Base-by-base conservation (phyloP, 2,113 vertebrate species). In the Rhinogobius similis region DNA sequence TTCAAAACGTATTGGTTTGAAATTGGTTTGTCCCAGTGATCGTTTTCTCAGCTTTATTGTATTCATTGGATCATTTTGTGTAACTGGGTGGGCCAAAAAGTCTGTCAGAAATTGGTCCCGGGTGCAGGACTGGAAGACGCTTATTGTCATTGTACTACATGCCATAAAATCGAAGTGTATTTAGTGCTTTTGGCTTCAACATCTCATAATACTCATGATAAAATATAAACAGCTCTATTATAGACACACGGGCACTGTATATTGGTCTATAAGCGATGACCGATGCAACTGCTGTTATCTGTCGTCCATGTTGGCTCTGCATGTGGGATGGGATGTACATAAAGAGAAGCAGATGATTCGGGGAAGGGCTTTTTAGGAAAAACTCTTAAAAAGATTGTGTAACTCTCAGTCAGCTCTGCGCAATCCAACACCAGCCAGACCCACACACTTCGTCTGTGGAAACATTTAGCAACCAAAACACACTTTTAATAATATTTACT, bases 331-430 rank as follows among this genome's bases (percentile, higher is more conserved):
- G 29, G 36, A 61, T 20, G 66, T 39, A 36, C 39, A 63, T 75
- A 68, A 81, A 65, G 64, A 68, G 66, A 84, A 86, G 74, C 82
- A 86, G 82, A 86, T 81, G 75, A 68, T 27, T 78, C 58, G 9
- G 77, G 79, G 75, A 81, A 70, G 68, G 75, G 77, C 75, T 75
- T 58, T 62, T 39, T 38, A 32, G 26, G 27, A 10, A 24, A 62
- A 66, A 79, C 23, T 18, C 72, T 75, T 43, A 38, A 58, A 32
- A 67, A 77, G 13, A 77, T 73, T 79, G 78, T 75, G 80, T 76
- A 87, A 85, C 55, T 61, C 12, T 2, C 23, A 55, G 21, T 23
- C 52, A 26, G 52, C 12, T 24, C 55, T 26, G 63, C 70, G 72
- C 55, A 79, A 73, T 68, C 61, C 61, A 65, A 71, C 32, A 58